A percentile compares a stretch with the other conserved stretches of the same genome.
phyloP scores from a whole-genome alignment of 2,888 invertebrate species.

The Hirtodrosophila alboralis region DNA sequence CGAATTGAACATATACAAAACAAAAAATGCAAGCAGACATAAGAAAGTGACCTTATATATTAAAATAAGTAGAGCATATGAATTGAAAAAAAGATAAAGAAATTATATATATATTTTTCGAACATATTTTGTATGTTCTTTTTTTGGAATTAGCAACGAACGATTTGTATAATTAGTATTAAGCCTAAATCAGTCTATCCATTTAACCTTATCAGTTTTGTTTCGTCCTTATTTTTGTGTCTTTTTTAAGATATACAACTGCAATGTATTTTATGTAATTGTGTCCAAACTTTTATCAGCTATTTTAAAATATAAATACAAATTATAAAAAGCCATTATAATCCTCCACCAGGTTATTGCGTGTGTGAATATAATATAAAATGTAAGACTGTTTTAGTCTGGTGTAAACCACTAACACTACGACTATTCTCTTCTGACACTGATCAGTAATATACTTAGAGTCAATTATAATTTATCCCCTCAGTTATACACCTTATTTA shows the following conservation, averaged over 20 bases:
- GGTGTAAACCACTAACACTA: no score
- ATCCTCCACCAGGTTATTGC: no score
- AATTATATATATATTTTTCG: conserved; percentile 51
- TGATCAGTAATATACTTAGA: no score
- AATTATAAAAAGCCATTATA: conserved; percentile 10
- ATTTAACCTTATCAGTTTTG: conserved; percentile 43
- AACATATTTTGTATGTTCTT: conserved; percentile 29
- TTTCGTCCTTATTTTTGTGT: conserved; percentile 35
- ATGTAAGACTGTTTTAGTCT: no score
- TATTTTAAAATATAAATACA: conserved; percentile 28
- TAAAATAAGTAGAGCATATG: conserved; percentile 63
- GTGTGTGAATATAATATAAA: no score
- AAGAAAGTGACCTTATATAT: conserved; percentile 75
- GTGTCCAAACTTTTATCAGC: conserved; percentile 45
- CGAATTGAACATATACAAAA: conserved; percentile 58
- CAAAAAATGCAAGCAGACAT: conserved; percentile 31
- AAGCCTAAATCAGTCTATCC: conserved; percentile 30
- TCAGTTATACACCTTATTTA: no score
- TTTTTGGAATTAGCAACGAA: conserved; percentile 47
- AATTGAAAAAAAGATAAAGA: conserved; percentile 30
- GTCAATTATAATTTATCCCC: no score
- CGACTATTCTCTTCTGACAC: no score
- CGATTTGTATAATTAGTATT: conserved; percentile 40
- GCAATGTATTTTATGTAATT: conserved; percentile 48
- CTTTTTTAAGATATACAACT: conserved; percentile 24